A percentile compares a stretch with the other conserved stretches of the same genome.
phyloP scores from a whole-genome alignment of 2,888 invertebrate genomes.

The Lasioglossum figueresi region DNA sequence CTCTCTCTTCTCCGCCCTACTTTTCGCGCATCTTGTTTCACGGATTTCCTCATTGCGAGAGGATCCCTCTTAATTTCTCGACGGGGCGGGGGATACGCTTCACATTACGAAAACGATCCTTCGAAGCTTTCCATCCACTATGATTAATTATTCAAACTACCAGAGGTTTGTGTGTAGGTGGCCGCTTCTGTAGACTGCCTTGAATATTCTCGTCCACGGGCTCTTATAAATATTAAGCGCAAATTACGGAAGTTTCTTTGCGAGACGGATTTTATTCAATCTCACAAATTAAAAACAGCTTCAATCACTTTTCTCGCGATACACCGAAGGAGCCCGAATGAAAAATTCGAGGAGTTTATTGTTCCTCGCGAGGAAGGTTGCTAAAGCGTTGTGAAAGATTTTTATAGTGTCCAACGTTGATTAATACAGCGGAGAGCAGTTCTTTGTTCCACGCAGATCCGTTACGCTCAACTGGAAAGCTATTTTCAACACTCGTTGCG shows the following conservation, averaged over 20 bases:
- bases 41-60: slow-evolving; percentile 18
- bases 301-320: neutral
- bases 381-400: neutral
- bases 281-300: too few species aligned
- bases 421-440: neutral
- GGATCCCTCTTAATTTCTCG: neutral
- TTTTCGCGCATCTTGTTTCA: slow-evolving; percentile 35
- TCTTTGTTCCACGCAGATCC: neutral
- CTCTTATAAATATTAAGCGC: neutral
- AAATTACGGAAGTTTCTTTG: neutral
- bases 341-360: neutral
- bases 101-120: slow-evolving; percentile 10
- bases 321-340: neutral
- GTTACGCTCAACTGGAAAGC: neutral
- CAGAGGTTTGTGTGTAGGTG: neutral
- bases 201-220: neutral
- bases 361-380: neutral
- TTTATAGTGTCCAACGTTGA: neutral
- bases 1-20: slow-evolving; percentile 3
- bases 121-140: slow-evolving; percentile 15
- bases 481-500: neutral
- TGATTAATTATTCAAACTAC: slow-evolving; percentile 31
- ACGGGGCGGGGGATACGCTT: neutral
- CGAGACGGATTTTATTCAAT: neutral
- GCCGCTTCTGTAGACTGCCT: neutral